phyloP scores from a whole-genome alignment of 2,888 invertebrate species.

The Strigamia transsilvanica region DNA sequence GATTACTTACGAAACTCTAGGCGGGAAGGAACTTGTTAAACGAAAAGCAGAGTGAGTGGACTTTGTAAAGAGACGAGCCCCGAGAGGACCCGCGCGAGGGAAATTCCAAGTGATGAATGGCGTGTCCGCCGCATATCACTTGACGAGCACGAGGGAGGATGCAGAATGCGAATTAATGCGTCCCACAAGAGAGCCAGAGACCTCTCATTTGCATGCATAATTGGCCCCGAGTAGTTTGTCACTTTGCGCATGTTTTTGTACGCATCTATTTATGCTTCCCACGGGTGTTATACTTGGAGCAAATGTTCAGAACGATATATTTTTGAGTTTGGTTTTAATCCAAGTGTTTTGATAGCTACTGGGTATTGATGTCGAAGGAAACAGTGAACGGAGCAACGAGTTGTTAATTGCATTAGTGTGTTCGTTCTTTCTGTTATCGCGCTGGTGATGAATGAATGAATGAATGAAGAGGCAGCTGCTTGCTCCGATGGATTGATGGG shows the following conservation, averaged over 20 bases:
- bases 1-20: not conserved
- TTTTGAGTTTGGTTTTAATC: not conserved
- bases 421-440: not conserved
- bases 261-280: constrained; percentile 12
- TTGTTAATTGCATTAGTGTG: constrained; percentile 21
- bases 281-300: not conserved
- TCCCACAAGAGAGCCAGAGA: constrained; percentile 26
- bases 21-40: constrained; percentile 21
- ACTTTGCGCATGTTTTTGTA: not conserved
- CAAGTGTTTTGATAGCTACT: not conserved
- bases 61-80: constrained; percentile 21
- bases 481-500: not conserved
- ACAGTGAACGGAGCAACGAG: constrained; percentile 2
- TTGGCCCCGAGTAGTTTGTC: constrained; percentile 21
- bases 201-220: constrained; percentile 30
- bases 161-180: constrained; percentile 26
- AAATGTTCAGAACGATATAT: constrained; percentile 5
- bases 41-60: constrained; percentile 7
- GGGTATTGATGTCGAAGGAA: not conserved
- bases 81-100: constrained; percentile 25
- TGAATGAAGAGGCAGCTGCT: constrained; percentile 10
- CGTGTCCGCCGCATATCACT: constrained; percentile 25
- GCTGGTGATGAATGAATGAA: not conserved
- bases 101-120: constrained; percentile 20
- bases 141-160: constrained; percentile 20